A percentile compares a stretch with the other conserved stretches of the same genome.
Evolutionary conservation across 2,888 invertebrate species (phyloP).

Genomic region (Diarsia dahlii): DNA sequence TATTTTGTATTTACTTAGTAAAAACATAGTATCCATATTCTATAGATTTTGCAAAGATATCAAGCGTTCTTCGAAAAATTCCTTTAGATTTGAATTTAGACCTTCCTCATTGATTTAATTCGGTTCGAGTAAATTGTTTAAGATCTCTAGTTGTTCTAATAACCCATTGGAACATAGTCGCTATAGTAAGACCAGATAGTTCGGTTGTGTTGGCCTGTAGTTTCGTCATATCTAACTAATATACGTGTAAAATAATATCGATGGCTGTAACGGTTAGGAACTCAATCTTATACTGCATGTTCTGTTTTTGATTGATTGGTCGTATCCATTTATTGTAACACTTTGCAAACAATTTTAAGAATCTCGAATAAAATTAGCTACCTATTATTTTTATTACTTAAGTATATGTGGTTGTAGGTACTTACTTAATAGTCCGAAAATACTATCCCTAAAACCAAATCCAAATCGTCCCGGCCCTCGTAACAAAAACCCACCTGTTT

Average conservation of each 20-base stretch:
- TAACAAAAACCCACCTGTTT: conserved; percentile 48
- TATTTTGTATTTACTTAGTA: not conserved
- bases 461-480: conserved; percentile 2
- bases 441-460: conserved; percentile 14
- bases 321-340: not conserved
- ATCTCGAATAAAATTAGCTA: not conserved
- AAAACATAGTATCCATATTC: not conserved
- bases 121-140: conserved; percentile 1
- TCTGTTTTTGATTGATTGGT: not conserved
- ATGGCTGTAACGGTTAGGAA: not conserved
- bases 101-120: conserved; percentile 19
- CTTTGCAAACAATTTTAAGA: not conserved
- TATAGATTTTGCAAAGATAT: not conserved
- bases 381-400: not conserved
- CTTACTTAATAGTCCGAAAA: not conserved
- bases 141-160: conserved; percentile 11
- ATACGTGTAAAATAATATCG: not conserved
- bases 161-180: not conserved
- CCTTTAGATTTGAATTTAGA: conserved; percentile 21
- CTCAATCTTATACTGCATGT: not conserved
- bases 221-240: not conserved
- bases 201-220: not conserved
- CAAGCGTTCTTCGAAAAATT: not conserved
- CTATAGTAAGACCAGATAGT: not conserved
- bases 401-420: too few relatives aligned